A percentile compares a stretch with the other conserved stretches of the same genome.
Evolutionary conservation across 2,797 vertebrate species (phyloP).

Genomic region (Hippocampus kuda): DNA sequence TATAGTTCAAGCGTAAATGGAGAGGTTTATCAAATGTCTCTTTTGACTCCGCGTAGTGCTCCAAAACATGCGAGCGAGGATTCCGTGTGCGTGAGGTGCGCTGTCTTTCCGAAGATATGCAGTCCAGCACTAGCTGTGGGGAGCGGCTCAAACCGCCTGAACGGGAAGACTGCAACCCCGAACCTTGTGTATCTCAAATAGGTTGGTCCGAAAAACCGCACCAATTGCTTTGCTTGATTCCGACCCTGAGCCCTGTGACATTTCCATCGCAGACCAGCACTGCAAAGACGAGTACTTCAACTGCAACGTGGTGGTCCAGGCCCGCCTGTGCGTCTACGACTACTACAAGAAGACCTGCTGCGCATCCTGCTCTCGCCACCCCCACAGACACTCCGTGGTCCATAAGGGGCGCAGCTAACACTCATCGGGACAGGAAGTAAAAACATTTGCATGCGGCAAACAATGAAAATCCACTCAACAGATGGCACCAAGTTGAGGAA

Average conservation of each 20-base stretch:
- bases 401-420: constrained; percentile 75
- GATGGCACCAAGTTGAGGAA: background rate
- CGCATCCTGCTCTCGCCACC: constrained; percentile 76
- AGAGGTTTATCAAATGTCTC: background rate
- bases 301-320: constrained; percentile 95
- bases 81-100: constrained; percentile 87
- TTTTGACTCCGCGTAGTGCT: constrained; percentile 69
- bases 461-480: background rate
- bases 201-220: constrained; percentile 59
- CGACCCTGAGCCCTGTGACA: background rate
- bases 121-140: constrained; percentile 72
- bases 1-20: background rate
- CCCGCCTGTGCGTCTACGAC: constrained; percentile 89
- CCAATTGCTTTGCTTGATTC: background rate
- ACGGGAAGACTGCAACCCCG: constrained; percentile 77
- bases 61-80: constrained; percentile 86
- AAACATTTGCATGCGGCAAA: background rate
- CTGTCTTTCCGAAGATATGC: constrained; percentile 82
- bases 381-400: constrained; percentile 62
- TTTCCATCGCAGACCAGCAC: constrained; percentile 75
- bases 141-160: constrained; percentile 68
- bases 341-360: constrained; percentile 92
- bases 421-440: constrained; percentile 4
- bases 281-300: constrained; percentile 93
- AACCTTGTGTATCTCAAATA: constrained; percentile 79